phyloP scores from a whole-genome alignment of 2,888 invertebrate genomes.

The Bimastos eiseni region DNA sequence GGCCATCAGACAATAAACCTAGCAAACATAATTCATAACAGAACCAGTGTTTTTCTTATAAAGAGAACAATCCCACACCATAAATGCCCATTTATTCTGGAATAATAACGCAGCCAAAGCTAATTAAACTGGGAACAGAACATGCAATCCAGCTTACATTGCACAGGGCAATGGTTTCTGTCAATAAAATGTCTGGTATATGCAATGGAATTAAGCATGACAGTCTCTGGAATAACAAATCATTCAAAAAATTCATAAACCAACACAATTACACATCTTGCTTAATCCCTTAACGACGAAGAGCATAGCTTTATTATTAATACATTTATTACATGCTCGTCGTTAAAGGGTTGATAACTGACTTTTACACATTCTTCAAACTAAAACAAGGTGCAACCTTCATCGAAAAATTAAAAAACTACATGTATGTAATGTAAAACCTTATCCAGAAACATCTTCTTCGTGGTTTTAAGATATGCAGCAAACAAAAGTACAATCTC shows the following conservation, averaged over 20 bases:
- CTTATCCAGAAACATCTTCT: background rate
- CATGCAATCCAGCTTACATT: background rate
- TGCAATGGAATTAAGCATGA: background rate
- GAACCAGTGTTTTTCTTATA: background rate
- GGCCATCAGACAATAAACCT: background rate
- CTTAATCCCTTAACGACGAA: background rate
- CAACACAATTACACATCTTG: background rate
- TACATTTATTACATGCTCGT: no score
- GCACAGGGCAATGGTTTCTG: background rate
- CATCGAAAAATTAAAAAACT: background rate
- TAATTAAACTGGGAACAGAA: background rate
- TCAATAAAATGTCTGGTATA: background rate
- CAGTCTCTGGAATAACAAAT: background rate
- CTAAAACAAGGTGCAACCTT: background rate
- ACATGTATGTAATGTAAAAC: background rate
- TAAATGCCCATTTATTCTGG: background rate
- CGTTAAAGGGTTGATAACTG: no score
- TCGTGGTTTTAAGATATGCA: background rate
- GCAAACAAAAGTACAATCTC: background rate
- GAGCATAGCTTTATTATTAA: no score
- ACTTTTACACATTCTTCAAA: background rate
- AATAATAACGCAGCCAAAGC: background rate
- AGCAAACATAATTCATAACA: no score
- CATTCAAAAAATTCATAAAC: background rate
- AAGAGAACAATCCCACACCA: background rate